Evolutionary conservation across 2,113 vertebrate species (phyloP), one percentile per base, ranked within the genome.

Genomic region (Melanerpes aurifrons): DNA sequence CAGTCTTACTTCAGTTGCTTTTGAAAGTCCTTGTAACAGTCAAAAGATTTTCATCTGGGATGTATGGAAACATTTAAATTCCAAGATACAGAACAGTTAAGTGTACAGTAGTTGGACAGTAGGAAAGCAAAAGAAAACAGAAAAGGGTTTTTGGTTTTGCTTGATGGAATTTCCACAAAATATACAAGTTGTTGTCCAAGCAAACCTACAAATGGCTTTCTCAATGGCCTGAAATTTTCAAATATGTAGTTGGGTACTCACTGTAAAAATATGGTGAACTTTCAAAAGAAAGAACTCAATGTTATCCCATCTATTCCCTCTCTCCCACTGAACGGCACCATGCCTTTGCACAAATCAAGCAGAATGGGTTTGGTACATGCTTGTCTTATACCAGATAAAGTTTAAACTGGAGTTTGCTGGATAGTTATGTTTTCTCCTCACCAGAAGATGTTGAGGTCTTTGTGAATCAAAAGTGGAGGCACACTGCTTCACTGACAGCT

Each of bases 371-470:
- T 97, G 96, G 96, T 93, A 95, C 95, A 96, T 97, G 97, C 98
- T 45, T 97, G 88, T 96, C 91, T 96, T 97, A 97, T 48, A 97
- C 97, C 96, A 79, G 72, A 92, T 88, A 97, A 97, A 97, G 96
- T 93, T 98, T 96, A 98, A 96, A 97, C 91, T 97, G 97, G 80
- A 94, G 94, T 97, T 97, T 97, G 96, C 97, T 97, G 97, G 96
- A 98, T 18, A 97, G 94, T 96, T 97, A 96, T 92, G 95, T 91
- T 97, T 97, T 97, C 97, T 98, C 97, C 97, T 98, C 98, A 98
- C 97, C 98, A 98, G 98, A 97, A 97, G 97, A 97, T 96, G 98
- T 87, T 97, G 97, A 98, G 96, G 96, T 97, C 98, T 98, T 97
- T 98, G 97, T 97, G 97, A 97, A 90, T 98, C 97, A 98, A 97